Percentiles rank a stretch among this genome's conserved stretches.
phyloP scores from a whole-genome alignment of 1,140 invertebrate species.

The Sycophaga agraensis region DNA sequence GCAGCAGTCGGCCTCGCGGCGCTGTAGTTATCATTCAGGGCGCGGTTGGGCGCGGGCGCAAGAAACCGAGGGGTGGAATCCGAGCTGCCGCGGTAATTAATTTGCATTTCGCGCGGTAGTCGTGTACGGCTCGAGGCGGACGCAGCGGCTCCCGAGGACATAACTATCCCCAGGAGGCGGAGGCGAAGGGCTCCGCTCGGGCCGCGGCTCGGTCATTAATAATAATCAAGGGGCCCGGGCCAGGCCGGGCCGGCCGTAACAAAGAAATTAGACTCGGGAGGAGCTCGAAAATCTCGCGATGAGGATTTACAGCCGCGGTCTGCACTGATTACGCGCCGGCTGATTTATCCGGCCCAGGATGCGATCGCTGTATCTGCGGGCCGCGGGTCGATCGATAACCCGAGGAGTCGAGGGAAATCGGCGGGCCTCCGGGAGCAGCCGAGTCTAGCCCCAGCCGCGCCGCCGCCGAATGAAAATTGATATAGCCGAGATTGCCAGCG shows the following conservation, averaged over 20 bases:
- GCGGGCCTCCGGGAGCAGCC: too few species aligned
- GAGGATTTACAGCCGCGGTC: conserved; percentile 28
- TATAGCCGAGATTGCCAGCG: too few species aligned
- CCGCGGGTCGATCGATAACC: neutral
- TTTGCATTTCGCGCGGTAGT: conserved; percentile 41
- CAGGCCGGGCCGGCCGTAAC: conserved; percentile 15
- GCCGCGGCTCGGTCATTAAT: conserved; percentile 14
- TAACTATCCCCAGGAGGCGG: too few species aligned
- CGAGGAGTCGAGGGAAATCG: neutral
- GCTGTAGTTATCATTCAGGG: too few species aligned
- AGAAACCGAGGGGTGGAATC: conserved; percentile 30
- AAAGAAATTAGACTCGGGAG: conserved; percentile 17
- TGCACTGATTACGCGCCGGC: conserved; percentile 20
- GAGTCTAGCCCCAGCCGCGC: too few species aligned
- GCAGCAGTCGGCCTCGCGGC: too few species aligned
- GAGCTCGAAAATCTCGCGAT: conserved; percentile 23
- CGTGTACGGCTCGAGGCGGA: neutral
- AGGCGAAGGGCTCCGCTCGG: too few species aligned
- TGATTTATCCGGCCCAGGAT: conserved; percentile 12
- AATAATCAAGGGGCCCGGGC: conserved; percentile 20
- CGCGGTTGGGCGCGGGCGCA: neutral
- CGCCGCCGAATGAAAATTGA: too few species aligned
- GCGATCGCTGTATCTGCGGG: neutral
- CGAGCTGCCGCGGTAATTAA: conserved; percentile 39
- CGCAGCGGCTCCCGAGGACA: neutral